Conservation (phyloP, 2,113 vertebrate species). For the Oncorhynchus nerka region DNA sequence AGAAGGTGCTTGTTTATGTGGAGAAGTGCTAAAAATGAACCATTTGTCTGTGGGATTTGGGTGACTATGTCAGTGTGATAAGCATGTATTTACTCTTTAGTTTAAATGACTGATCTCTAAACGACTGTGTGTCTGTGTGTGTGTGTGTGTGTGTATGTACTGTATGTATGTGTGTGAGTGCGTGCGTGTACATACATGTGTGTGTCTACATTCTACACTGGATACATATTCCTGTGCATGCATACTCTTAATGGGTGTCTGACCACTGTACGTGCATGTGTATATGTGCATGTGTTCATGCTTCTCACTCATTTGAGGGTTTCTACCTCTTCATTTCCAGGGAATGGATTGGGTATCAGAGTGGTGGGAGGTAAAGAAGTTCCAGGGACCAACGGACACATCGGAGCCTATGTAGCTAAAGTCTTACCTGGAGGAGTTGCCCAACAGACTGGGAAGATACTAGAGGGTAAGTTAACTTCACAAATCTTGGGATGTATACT, state of each 20-base stretch:
- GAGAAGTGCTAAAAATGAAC: slow-evolving; percentile 24
- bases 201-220: not conserved
- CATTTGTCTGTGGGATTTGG: slow-evolving; percentile 21
- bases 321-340: slow-evolving; percentile 62
- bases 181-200: not conserved
- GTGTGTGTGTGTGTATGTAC: not conserved
- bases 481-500: not conserved
- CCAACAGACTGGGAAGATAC: slow-evolving; percentile 90
- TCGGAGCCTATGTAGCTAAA: slow-evolving; percentile 95
- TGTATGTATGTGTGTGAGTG: not conserved
- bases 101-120: not conserved
- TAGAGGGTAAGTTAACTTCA: slow-evolving; percentile 83
- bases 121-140: not conserved
- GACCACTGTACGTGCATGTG: not conserved
- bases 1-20: slow-evolving; percentile 22
- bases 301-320: not conserved
- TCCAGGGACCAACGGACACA: slow-evolving; percentile 86
- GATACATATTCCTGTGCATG: not conserved
- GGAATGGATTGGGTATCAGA: slow-evolving; percentile 93
- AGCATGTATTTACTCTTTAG: slow-evolving; percentile 13
- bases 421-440: slow-evolving; percentile 92
- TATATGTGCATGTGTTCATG: not conserved
- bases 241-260: not conserved
- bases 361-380: slow-evolving; percentile 97
- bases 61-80: not conserved